Percentiles rank a stretch among this genome's conserved stretches.
phyloP scores from a whole-genome alignment of 2,113 vertebrate species.

The Macrotis lagotis region DNA sequence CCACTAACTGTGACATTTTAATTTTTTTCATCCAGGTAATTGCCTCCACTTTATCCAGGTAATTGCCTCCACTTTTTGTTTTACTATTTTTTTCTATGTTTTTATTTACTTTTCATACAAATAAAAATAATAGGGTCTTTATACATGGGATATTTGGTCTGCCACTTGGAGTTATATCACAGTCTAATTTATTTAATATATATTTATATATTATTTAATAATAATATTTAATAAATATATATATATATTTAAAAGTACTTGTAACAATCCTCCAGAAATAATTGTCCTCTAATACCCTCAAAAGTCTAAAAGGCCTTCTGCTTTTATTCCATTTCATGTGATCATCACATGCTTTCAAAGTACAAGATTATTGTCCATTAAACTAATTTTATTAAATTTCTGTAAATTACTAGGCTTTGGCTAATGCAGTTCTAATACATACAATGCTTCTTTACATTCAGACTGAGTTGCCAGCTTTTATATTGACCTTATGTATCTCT shows the following conservation, averaged over 20 bases:
- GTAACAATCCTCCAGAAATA: conserved; percentile 63
- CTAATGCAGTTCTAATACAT: conserved; percentile 63
- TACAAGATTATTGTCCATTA: conserved; percentile 66
- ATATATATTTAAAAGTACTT: not conserved
- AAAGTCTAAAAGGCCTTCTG: conserved; percentile 60
- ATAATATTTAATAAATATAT: not conserved
- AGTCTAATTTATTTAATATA: not conserved
- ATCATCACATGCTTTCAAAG: conserved; percentile 60
- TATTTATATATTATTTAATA: too few relatives aligned
- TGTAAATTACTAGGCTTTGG: conserved; percentile 62
- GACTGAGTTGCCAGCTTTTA: conserved; percentile 57
- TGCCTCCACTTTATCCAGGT: conserved; percentile 1
- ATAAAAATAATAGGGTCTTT: conserved; percentile 35
- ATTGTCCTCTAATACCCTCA: conserved; percentile 69
- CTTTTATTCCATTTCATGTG: conserved; percentile 66
- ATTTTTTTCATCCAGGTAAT: conserved; percentile 26
- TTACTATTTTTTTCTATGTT: not conserved
- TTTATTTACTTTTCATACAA: conserved; percentile 22
- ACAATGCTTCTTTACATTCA: conserved; percentile 59
- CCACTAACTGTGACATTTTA: conserved; percentile 42
- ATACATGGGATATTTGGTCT: conserved; percentile 7
- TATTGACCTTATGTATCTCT: conserved; percentile 50
- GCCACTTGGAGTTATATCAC: conserved; percentile 23
- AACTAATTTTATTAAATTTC: conserved; percentile 73
- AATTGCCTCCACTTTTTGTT: too few relatives aligned